A percentile compares a stretch with the other conserved stretches of the same genome.
These are phyloP conservation scores for Syngnathus scovelli DNA, from an alignment of 2,113 vertebrate genomes.

Conservation along the genomic window DNA sequence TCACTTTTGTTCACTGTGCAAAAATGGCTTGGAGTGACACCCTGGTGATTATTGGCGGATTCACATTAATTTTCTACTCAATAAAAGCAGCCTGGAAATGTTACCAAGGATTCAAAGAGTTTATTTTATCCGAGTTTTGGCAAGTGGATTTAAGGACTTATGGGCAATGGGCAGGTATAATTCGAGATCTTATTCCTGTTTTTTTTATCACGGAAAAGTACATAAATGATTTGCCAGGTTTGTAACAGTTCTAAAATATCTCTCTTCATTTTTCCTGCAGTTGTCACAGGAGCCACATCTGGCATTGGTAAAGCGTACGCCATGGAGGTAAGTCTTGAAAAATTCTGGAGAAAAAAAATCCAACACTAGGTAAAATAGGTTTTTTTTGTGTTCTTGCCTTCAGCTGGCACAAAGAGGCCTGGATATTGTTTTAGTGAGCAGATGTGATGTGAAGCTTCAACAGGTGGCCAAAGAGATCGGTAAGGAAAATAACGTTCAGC, in stretches of 20 bases:
- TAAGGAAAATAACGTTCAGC: slow-evolving; percentile 34
- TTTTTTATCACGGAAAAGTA: background rate
- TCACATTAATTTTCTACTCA: slow-evolving; percentile 40
- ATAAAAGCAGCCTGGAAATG: slow-evolving; percentile 56
- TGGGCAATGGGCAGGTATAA: slow-evolving; percentile 73
- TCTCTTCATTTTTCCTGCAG: slow-evolving; percentile 43
- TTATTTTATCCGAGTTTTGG: slow-evolving; percentile 62
- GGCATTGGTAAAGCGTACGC: slow-evolving; percentile 78
- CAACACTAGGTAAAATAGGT: background rate
- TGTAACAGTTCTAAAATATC: background rate
- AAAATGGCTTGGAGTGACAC: slow-evolving; percentile 29
- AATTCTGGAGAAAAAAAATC: background rate
- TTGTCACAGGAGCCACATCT: slow-evolving; percentile 76
- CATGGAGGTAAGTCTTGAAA: slow-evolving; percentile 66
- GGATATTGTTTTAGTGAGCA: slow-evolving; percentile 70
- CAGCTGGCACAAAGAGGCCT: slow-evolving; percentile 77
- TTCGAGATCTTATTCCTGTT: background rate
- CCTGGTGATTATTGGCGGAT: slow-evolving; percentile 49
- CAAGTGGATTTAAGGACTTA: slow-evolving; percentile 53
- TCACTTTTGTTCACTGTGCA: background rate
- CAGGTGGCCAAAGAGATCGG: slow-evolving; percentile 68
- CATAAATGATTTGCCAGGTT: background rate
- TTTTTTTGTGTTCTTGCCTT: background rate
- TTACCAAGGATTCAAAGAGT: slow-evolving; percentile 56
- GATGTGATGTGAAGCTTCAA: slow-evolving; percentile 62